Conservation (phyloP, 2,888 invertebrate species). For the Frankliniella intonsa region DNA sequence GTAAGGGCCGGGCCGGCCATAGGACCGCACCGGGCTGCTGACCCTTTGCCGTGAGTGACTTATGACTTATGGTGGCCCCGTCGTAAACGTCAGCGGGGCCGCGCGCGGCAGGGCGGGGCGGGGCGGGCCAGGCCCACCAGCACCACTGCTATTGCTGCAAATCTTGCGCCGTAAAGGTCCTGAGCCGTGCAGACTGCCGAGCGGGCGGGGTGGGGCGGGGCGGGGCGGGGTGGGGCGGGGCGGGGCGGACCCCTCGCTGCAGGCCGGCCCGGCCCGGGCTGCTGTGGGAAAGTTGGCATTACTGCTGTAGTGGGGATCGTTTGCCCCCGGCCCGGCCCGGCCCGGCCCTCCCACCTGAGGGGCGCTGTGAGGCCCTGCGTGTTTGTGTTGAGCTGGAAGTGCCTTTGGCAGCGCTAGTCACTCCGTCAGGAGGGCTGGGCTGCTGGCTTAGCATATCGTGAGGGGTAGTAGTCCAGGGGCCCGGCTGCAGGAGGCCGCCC, state of each 20-base stretch:
- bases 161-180: constrained; percentile 24
- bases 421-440: too few species aligned
- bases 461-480: too few species aligned
- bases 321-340: too few species aligned
- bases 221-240: not conserved
- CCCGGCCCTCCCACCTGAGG: too few species aligned
- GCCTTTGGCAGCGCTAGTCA: too few species aligned
- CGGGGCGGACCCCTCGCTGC: not conserved
- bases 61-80: constrained; percentile 18
- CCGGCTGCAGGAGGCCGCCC: not conserved
- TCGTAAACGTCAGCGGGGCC: not conserved
- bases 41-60: constrained; percentile 15
- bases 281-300: too few species aligned
- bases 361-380: too few species aligned
- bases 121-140: not conserved
- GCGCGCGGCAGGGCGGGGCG: not conserved
- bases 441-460: too few species aligned
- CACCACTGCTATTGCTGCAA: not conserved
- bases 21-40: not conserved
- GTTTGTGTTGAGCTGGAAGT: too few species aligned
- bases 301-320: too few species aligned
- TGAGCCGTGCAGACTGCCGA: not conserved
- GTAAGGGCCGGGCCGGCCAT: not conserved
- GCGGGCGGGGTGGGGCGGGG: too few species aligned
- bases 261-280: not conserved